A percentile compares a stretch with the other conserved stretches of the same genome.
These are phyloP conservation scores for Naja naja DNA, from an alignment of 2,113 vertebrate species.

Conservation along the genomic window DNA sequence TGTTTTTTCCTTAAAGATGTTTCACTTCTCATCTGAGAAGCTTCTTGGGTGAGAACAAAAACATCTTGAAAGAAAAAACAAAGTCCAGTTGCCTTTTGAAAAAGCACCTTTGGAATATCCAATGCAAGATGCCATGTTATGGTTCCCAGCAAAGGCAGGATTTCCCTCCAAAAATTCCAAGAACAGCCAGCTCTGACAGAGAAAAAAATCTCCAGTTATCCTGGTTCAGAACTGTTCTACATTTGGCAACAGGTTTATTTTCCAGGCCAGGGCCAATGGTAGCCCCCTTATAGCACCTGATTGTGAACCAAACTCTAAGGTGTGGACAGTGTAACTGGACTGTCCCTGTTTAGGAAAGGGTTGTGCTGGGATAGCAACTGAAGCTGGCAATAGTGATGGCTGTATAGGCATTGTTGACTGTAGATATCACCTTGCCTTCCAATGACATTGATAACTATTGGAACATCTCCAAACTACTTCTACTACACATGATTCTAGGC, in stretches of 20 bases:
- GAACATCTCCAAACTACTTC: not conserved
- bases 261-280: not conserved
- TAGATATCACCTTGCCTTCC: not conserved
- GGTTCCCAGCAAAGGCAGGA: not conserved
- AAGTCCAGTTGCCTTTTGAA: not conserved
- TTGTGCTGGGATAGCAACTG: not conserved
- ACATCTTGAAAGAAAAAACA: not conserved
- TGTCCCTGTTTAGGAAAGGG: not conserved
- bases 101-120: not conserved
- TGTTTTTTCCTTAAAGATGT: not conserved
- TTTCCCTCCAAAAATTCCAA: not conserved
- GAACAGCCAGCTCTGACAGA: not conserved
- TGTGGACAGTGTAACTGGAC: not conserved
- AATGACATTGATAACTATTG: not conserved
- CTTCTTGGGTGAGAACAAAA: not conserved
- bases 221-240: not conserved
- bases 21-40: not conserved
- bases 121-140: not conserved
- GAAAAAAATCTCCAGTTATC: not conserved
- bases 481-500: not conserved
- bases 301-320: not conserved
- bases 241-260: not conserved
- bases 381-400: not conserved
- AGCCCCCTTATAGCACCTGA: not conserved
- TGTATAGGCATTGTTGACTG: not conserved